Base-by-base conservation (phyloP, 2,888 invertebrate genomes). In the Andrena hattorfiana region DNA sequence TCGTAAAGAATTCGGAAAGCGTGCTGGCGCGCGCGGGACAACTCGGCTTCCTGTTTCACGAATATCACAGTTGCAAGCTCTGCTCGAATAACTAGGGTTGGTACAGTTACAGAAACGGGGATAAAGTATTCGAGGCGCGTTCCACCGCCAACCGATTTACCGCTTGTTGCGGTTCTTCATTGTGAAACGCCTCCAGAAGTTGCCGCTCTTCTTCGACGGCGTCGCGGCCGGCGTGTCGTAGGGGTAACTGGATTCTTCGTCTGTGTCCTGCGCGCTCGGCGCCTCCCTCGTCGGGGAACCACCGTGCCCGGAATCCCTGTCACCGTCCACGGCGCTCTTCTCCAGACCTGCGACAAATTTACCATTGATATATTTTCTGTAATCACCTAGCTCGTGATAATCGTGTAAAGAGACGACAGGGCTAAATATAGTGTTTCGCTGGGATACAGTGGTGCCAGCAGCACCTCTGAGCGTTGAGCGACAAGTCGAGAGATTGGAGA, bases 81-180 rank as follows among this genome's bases (percentile, higher is more conserved):
- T 90, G 91, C 90, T 89, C 88, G 84, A 87, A 89, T 87, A 90
- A 90, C 89, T 88, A 91, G 85, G 42, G 89, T 89, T 83, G 87
- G 77, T 89, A 90, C 77, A 86, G 80, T 90, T 83, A 85, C 77
- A 74, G 83, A 84, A 81, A 82, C 78, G 73, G 73, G 84, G 84
- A 84, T 79, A 70, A 70, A 80, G 76, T 85, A 68, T 85, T 78
- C 77, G 67, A 74, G 48, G 2, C 54, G 54, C 66, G 26, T 67
- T 23, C 26, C 26, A 62, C 20, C 42, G 20, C 8, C 16, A 13
- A 35, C 23, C 16, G 23, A 56, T 94, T 95, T 96, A 96, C 95
- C 96, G 96, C 94, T 96, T 96, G 89, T 95, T 96, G 92, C 96
- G 96, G 89, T 95, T 96, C 92, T 96, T 96, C 95, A 96, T 96